Conservation (phyloP, 2,113 vertebrate genomes). For the Dasyornis broadbenti region DNA sequence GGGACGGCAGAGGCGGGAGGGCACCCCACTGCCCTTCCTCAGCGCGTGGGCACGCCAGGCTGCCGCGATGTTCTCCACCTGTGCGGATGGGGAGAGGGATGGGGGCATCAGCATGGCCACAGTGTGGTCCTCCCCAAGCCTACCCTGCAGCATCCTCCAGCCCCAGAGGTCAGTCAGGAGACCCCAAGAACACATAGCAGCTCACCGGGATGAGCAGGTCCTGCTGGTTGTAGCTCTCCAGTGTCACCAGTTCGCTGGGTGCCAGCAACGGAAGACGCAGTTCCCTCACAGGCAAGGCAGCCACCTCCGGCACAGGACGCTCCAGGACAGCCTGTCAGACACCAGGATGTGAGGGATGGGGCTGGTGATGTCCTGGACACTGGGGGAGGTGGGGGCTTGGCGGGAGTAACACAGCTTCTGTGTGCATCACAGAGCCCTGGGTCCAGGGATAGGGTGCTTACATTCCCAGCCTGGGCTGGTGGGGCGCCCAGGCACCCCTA, state of each 20-base stretch:
- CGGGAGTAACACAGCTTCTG: background rate
- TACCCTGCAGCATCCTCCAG: background rate
- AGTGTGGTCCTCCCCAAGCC: rapidly evolving
- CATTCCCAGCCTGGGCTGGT: background rate
- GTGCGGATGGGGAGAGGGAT: background rate
- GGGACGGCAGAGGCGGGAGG: constrained; percentile 23
- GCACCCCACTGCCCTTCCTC: constrained; percentile 40
- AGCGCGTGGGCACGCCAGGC: constrained; percentile 73
- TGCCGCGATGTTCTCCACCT: constrained; percentile 72
- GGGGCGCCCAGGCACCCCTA: background rate
- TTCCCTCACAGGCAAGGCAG: constrained; percentile 59
- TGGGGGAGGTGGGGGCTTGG: no score
- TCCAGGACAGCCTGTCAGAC: constrained; percentile 75
- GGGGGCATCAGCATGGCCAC: background rate
- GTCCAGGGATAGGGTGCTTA: background rate
- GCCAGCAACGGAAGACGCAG: constrained; percentile 75
- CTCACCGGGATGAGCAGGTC: constrained; percentile 78
- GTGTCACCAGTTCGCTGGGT: constrained; percentile 68
- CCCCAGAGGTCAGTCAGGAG: background rate
- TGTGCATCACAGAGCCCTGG: background rate
- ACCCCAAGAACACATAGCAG: background rate
- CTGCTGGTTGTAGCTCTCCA: constrained; percentile 73
- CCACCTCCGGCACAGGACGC: constrained; percentile 65
- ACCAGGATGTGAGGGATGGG: background rate
- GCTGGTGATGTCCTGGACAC: background rate